phyloP scores from a whole-genome alignment of 2,888 invertebrate genomes.

The Cynaeus angustus region DNA sequence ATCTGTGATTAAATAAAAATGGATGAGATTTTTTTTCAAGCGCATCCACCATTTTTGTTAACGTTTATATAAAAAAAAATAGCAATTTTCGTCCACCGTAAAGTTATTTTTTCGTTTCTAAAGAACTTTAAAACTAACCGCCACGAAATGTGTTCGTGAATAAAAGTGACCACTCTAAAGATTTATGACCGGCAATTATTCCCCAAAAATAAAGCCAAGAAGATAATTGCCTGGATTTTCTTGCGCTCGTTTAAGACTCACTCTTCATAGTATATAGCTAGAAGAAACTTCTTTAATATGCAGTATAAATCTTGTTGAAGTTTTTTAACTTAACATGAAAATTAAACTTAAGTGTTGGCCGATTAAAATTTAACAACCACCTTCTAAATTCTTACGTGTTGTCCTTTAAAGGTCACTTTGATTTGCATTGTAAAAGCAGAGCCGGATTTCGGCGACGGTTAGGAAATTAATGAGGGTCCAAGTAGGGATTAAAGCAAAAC shows the following conservation, averaged over 20 bases:
- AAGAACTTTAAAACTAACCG: background rate
- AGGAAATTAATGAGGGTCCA: constrained; percentile 39
- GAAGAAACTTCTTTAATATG: constrained; percentile 12
- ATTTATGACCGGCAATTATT: constrained; percentile 34
- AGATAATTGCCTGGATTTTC: constrained; percentile 29
- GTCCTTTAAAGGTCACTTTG: constrained; percentile 37
- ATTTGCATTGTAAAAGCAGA: constrained; percentile 40
- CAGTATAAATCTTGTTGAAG: constrained; percentile 18
- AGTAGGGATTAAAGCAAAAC: constrained; percentile 39
- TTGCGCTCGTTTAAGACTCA: constrained; percentile 17
- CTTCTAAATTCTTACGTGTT: constrained; percentile 21
- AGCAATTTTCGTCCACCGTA: too few species aligned
- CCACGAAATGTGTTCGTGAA: constrained; percentile 24
- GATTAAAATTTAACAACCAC: background rate
- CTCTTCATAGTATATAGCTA: constrained; percentile 20
- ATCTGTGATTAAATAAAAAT: too few species aligned
- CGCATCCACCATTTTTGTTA: too few species aligned
- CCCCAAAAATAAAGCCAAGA: constrained; percentile 16
- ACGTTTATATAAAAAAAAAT: too few species aligned
- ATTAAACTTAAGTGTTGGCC: too few species aligned
- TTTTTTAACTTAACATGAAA: too few species aligned
- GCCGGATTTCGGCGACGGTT: constrained; percentile 40
- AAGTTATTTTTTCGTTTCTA: too few species aligned
- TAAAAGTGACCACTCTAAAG: constrained; percentile 30
- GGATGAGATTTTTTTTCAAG: too few species aligned